phyloP scores from a whole-genome alignment of 2,797 vertebrate species.

The Chrosomus eos region DNA sequence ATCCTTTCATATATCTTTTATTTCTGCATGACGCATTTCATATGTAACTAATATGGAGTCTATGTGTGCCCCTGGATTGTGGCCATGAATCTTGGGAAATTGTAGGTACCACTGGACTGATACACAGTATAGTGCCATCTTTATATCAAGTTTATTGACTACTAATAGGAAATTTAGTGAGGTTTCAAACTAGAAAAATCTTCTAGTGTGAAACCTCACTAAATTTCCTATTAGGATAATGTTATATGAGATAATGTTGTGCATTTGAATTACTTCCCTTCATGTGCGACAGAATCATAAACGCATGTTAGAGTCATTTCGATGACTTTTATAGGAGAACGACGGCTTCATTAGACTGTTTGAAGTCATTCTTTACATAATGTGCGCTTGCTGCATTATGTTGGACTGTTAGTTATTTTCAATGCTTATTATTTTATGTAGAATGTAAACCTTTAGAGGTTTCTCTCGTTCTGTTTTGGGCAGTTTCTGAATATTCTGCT shows the following conservation, averaged over 20 bases:
- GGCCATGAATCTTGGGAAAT: background rate
- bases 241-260: background rate
- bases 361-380: background rate
- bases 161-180: background rate
- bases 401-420: slow-evolving; percentile 19
- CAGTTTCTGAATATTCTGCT: background rate
- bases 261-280: background rate
- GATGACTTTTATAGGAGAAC: background rate
- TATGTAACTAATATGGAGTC: slow-evolving; percentile 9
- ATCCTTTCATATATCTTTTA: slow-evolving; percentile 23
- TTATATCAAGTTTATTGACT: background rate
- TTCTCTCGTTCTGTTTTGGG: background rate
- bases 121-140: background rate
- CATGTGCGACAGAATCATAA: background rate
- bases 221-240: no score
- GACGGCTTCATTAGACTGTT: background rate
- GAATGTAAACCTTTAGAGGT: slow-evolving; percentile 23
- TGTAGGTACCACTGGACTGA: background rate
- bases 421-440: background rate
- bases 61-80: background rate
- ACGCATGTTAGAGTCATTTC: background rate
- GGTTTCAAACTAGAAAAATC: background rate
- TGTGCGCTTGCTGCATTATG: background rate
- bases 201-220: no score
- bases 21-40: slow-evolving; percentile 18